Conservation (phyloP, 1,140 invertebrate genomes). For the Achatina immaculata region DNA sequence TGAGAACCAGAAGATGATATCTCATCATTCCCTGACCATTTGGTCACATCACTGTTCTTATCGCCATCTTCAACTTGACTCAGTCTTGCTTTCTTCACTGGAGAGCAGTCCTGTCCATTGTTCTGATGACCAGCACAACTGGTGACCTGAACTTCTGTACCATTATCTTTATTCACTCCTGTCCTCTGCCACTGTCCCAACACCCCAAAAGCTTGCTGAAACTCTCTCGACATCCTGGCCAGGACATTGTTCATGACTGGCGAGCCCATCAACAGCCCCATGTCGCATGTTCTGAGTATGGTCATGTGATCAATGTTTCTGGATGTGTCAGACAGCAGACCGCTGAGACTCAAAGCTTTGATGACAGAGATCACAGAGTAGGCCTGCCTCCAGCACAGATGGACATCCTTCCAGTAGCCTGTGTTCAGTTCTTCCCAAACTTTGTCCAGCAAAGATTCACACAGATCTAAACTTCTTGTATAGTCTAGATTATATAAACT, state of each 20-base stretch:
- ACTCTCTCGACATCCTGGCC: conserved; percentile 59
- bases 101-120: not conserved
- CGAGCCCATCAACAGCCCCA: conserved; percentile 85
- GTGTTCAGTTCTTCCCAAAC: conserved; percentile 86
- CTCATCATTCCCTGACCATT: not conserved
- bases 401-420: conserved; percentile 86
- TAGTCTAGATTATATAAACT: conserved; percentile 36
- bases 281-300: conserved; percentile 82
- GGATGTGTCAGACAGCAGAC: conserved; percentile 37
- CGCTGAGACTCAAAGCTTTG: conserved; percentile 66
- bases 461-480: conserved; percentile 37
- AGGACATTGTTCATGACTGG: conserved; percentile 74
- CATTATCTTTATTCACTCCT: not conserved
- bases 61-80: not conserved
- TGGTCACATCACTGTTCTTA: not conserved
- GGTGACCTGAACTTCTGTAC: not conserved
- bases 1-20: not conserved
- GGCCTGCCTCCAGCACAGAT: conserved; percentile 71
- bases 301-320: conserved; percentile 63
- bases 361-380: conserved; percentile 74
- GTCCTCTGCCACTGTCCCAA: conserved; percentile 30
- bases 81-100: not conserved
- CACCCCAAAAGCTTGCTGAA: conserved; percentile 41
- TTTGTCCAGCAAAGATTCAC: conserved; percentile 76
- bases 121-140: not conserved